Percentiles rank a stretch among this genome's conserved stretches.
These are phyloP conservation scores for Oryzias woworae DNA, from an alignment of 2,113 vertebrate genomes.

Conservation along the genomic window DNA sequence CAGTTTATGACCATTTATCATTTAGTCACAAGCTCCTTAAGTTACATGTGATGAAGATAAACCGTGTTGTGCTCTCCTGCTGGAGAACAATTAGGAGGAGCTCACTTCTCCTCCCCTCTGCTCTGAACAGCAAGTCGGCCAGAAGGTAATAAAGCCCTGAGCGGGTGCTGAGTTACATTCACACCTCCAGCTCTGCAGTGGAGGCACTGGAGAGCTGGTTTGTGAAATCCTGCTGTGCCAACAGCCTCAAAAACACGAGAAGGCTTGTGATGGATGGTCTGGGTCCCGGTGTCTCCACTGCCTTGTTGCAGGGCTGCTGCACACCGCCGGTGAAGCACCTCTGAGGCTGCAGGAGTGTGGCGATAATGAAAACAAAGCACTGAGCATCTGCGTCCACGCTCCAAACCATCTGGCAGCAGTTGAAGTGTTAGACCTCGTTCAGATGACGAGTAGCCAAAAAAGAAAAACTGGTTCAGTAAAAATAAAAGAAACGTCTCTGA, in stretches of 20 bases:
- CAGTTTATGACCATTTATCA: too few relatives aligned
- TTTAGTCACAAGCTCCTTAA: too few relatives aligned
- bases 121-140: not conserved
- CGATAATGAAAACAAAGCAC: constrained; percentile 39
- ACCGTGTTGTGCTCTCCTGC: too few relatives aligned
- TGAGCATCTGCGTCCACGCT: constrained; percentile 1
- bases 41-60: too few relatives aligned
- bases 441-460: too few relatives aligned
- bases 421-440: too few relatives aligned
- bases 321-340: constrained; percentile 3
- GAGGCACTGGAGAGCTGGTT: constrained; percentile 19
- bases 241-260: constrained; percentile 12
- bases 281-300: constrained; percentile 51
- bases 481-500: too few relatives aligned
- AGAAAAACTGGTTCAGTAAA: too few relatives aligned
- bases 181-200: constrained; percentile 45
- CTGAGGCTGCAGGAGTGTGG: constrained; percentile 11
- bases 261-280: constrained; percentile 51
- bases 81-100: not conserved
- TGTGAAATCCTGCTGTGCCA: constrained; percentile 30
- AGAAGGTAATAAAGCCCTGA: constrained; percentile 60
- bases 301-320: constrained; percentile 22
- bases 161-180: constrained; percentile 56
- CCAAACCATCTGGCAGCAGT: constrained; percentile 32
- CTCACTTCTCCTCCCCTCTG: not conserved